Base-by-base conservation (phyloP, 1,140 invertebrate genomes). In the Polyergus mexicanus region DNA sequence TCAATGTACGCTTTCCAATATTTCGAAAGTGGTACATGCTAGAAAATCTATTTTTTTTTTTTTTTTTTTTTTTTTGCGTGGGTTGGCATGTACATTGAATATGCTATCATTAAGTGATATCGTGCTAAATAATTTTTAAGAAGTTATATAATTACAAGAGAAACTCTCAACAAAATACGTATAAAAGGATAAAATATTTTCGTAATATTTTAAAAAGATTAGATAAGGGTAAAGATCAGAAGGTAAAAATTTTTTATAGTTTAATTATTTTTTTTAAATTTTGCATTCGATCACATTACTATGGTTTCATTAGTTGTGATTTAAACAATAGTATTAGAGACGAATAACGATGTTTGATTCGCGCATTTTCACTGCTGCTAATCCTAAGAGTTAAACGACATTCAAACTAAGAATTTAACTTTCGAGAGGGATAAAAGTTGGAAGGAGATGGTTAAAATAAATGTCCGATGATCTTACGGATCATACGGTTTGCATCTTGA, bases 21-120 rank as follows among this genome's bases (percentile, higher is more conserved):
- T 83, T 44, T 83, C 54, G 54, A 72, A 60, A 83, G 68, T 60
- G 54, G 78, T 6, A 22, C 54, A 72, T 22, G 62, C 22, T 56
- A 32, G 78, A 38, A 83, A 62, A 74, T 72, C 41, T 47, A 47
- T 83, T 83, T 83, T n/a, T n/a, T n/a, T n/a, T n/a, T n/a, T n/a
- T n/a, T n/a, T n/a, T n/a, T n/a, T n/a, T n/a, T n/a, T n/a, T n/a
- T n/a, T n/a, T 74, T 8, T 60, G 16, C 35, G 13, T 41, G 22
- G 44, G 41, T 44, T 51, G 1, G 41, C 41, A 44, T 44, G 41
- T 51, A 19, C 16, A 51, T 16, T 19, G 47, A 51, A 16, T 51
- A 47, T 10, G 5, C 51, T 58, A n/a, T 51, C 8, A 28, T 78
- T 78, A 51, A 51, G 16, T 51, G 16, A 47, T 19, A 68, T 51